These are phyloP conservation scores for Falco berigora DNA, from an alignment of 2,797 vertebrate species.

Conservation along the genomic window DNA sequence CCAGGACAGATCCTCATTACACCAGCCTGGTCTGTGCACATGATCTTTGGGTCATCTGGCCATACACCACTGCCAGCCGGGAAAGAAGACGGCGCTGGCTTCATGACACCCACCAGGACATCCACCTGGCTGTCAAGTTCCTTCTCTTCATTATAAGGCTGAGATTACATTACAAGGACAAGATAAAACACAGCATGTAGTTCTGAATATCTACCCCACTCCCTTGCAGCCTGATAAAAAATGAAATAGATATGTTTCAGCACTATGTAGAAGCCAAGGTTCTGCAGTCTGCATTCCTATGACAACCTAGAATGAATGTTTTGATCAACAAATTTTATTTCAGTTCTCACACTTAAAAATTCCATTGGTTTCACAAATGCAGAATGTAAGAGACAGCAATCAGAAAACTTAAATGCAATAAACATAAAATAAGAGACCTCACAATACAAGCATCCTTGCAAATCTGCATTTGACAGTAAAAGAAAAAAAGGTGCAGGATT, in stretches of 20 bases:
- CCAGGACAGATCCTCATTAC: not conserved
- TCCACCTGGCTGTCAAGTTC: not conserved
- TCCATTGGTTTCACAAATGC: conserved; percentile 39
- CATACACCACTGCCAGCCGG: too few relatives aligned
- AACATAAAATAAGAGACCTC: not conserved
- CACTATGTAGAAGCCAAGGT: conserved; percentile 2
- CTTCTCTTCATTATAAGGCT: not conserved
- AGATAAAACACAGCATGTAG: not conserved
- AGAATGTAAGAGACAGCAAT: not conserved
- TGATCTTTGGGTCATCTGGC: not conserved
- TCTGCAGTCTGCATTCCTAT: conserved; percentile 6
- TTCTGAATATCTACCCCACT: not conserved
- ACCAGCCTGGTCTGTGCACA: not conserved
- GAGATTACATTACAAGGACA: not conserved
- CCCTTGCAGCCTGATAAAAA: conserved; percentile 1
- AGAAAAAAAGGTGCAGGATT: not conserved
- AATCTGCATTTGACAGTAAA: not conserved
- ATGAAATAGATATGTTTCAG: not conserved
- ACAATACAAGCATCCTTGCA: not conserved
- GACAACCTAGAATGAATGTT: conserved; percentile 8
- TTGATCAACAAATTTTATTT: conserved; percentile 53
- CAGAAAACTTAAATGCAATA: conserved; percentile 24
- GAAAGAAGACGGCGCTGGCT: not conserved
- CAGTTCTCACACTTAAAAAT: conserved; percentile 19
- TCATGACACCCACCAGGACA: not conserved